Evolutionary conservation across 2,113 vertebrate genomes (phyloP), one percentile per base, ranked within the genome.

Genomic region (Passerina amoena): DNA sequence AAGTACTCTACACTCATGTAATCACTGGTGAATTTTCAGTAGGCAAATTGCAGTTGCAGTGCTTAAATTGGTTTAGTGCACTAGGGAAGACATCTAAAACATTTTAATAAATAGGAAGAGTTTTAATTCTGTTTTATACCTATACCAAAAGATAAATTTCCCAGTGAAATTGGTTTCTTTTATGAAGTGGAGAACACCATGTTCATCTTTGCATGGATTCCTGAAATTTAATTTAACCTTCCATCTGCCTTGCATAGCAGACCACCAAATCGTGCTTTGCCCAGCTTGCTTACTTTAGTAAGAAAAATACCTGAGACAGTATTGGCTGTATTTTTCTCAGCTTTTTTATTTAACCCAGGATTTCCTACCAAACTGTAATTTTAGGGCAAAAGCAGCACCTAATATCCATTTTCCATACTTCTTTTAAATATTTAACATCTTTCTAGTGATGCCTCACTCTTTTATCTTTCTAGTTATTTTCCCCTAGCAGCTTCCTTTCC

Each of bases 401-500:
- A 28, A 24, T 37, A 60, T 35, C 14, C 14, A 5, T 66, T 86
- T 82, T 72, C 24, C 19, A 6, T 40, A 61, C 6, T 56, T 50
- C 21, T 35, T 66, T 90, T 27, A 79, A 83, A 91, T 51, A 86
- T 70, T 66, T 50, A 33, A 11, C 28, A 47, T 81, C n/a, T 93
- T 72, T 73, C 59, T 42, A n/a, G 40, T 48, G 78, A 45, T 35
- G 82, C 48, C 66, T 86, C 5, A 24, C 27, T 33, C 53, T 78
- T 59, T 85, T 75, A 80, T 82, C 35, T 61, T 77, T 61, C 44
- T 63, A 47, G 20, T 17, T 70, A 57, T 57, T 81, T 92, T 73
- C 4, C 73, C 45, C 60, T 31, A 28, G 63, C 44, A 90, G 87
- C 95, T 97, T 97, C 94, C 81, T 97, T 84, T 94, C 57, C 27